Conservation (phyloP, 2,113 vertebrate species). For the Oncorhynchus gorbuscha region DNA sequence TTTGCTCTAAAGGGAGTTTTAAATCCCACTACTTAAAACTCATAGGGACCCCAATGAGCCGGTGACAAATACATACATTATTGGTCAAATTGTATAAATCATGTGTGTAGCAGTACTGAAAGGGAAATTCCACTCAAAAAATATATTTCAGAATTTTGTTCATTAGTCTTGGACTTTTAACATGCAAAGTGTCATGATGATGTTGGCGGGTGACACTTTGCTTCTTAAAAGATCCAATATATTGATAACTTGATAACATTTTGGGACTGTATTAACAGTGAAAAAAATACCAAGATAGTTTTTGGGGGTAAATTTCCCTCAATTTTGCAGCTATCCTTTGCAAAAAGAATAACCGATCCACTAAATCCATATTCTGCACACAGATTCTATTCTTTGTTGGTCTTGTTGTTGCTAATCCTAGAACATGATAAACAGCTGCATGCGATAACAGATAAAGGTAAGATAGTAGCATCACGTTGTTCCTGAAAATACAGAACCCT, state of each 20-base stretch:
- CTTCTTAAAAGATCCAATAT: neutral
- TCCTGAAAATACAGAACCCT: constrained; percentile 11
- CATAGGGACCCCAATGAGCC: constrained; percentile 12
- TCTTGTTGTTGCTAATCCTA: neutral
- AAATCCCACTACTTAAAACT: constrained; percentile 29
- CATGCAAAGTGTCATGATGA: too few species aligned
- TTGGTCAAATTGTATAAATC: too few species aligned
- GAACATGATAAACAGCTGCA: neutral
- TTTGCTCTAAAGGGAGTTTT: constrained; percentile 21
- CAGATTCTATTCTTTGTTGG: neutral
- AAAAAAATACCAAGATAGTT: constrained; percentile 7
- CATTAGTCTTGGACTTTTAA: neutral
- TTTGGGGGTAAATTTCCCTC: constrained; percentile 10
- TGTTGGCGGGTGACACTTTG: neutral
- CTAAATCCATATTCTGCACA: too few species aligned
- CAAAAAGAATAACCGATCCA: too few species aligned
- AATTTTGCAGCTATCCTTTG: too few species aligned
- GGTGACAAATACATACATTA: too few species aligned
- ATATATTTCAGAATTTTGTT: neutral
- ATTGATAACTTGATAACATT: too few species aligned
- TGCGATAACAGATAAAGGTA: neutral
- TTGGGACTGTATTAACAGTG: too few species aligned
- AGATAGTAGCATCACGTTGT: constrained; percentile 8
- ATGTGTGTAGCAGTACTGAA: too few species aligned
- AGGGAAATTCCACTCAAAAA: too few species aligned